A percentile compares a stretch with the other conserved stretches of the same genome.
These are phyloP conservation scores for Achatina immaculata DNA, from an alignment of 1,140 invertebrate genomes.

Conservation along the genomic window DNA sequence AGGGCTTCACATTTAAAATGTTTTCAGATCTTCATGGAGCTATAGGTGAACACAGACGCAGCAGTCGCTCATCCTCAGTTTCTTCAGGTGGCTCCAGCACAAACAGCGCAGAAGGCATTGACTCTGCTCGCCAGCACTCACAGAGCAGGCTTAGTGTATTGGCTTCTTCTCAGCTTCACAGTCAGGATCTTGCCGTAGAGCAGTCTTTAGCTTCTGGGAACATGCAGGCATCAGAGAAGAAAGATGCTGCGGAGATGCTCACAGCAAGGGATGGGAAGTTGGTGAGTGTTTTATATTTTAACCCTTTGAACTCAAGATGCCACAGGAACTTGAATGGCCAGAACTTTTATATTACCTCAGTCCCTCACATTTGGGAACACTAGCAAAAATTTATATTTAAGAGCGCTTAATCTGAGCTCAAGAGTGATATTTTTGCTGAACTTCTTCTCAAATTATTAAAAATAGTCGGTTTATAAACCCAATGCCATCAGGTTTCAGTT, in stretches of 20 bases:
- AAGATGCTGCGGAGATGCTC: not conserved
- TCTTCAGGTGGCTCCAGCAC: constrained; percentile 38
- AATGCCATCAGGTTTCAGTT: too few relatives aligned
- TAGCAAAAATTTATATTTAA: too few relatives aligned
- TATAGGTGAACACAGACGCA: constrained; percentile 36
- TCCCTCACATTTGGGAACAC: too few relatives aligned
- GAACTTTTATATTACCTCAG: too few relatives aligned
- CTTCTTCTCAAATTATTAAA: too few relatives aligned
- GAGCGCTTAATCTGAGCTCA: too few relatives aligned
- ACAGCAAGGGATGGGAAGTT: not conserved
- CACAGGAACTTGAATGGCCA: too few relatives aligned
- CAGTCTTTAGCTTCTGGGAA: not conserved
- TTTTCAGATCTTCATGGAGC: constrained; percentile 31
- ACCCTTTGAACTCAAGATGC: too few relatives aligned
- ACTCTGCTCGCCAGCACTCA: constrained; percentile 7
- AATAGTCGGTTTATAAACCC: too few relatives aligned
- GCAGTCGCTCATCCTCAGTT: constrained; percentile 37
- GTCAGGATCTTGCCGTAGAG: not conserved
- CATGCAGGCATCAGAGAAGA: not conserved
- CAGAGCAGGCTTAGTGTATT: constrained; percentile 10
- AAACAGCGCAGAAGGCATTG: constrained; percentile 17
- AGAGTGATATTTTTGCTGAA: too few relatives aligned
- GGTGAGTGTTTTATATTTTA: too few relatives aligned
- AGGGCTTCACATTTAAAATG: too few relatives aligned
- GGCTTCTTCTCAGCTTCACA: not conserved